Evolutionary conservation across 2,888 invertebrate genomes (phyloP).

Genomic region (Clitarchus hookeri): DNA sequence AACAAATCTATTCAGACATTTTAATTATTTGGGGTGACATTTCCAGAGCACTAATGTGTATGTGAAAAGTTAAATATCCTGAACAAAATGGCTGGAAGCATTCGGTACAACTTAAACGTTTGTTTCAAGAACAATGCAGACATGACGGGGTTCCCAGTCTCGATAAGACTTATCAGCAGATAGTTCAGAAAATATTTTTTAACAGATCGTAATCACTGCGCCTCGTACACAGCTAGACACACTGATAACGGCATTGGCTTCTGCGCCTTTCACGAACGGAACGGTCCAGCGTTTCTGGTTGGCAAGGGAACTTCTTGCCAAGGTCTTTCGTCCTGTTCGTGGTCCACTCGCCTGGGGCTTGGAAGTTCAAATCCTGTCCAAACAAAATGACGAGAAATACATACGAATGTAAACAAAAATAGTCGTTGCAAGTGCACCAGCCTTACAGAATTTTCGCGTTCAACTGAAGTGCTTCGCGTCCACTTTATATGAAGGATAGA

Average conservation of each 20-base stretch:
- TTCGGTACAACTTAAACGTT: background rate
- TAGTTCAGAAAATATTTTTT: background rate
- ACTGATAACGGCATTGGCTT: background rate
- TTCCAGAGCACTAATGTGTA: no score
- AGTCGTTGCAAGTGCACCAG: no score
- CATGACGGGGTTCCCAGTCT: slow-evolving; percentile 7
- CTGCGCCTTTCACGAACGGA: background rate
- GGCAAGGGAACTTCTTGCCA: background rate
- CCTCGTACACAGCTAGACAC: background rate
- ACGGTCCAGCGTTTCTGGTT: background rate
- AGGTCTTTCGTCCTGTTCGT: no score
- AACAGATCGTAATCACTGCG: background rate
- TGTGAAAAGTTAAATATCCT: no score
- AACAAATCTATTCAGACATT: no score
- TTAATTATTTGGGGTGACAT: no score
- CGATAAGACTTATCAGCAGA: slow-evolving; percentile 2
- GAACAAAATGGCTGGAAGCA: background rate
- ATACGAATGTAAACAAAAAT: no score
- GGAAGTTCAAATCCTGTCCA: background rate
- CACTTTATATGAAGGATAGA: no score
- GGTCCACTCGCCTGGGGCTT: no score
- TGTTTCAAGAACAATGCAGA: background rate
- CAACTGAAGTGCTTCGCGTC: no score
- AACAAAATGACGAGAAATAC: background rate
- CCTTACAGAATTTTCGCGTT: no score